Conservation (phyloP, 2,113 vertebrate genomes). For the Asarcornis scutulata region DNA sequence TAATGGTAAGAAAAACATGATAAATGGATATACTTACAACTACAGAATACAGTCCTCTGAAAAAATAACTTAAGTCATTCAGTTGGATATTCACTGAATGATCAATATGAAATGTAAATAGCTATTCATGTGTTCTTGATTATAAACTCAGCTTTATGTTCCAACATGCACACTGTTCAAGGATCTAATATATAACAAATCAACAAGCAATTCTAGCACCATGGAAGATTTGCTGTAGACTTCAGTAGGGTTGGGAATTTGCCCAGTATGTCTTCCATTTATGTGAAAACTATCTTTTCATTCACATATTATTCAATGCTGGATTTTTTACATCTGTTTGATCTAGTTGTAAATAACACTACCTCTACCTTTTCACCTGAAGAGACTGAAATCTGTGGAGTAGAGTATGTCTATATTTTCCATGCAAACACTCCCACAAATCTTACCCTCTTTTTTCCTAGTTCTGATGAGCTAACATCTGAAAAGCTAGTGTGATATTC, state of each 20-base stretch:
- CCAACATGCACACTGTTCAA: fast-evolving
- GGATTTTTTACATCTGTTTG: neutral
- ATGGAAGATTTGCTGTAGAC: neutral
- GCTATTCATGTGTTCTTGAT: neutral
- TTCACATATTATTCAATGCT: neutral
- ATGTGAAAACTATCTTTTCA: neutral
- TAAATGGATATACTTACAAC: neutral
- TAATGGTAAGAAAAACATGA: neutral
- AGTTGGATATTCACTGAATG: neutral
- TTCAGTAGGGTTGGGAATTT: neutral
- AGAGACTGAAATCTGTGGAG: neutral
- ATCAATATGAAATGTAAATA: neutral
- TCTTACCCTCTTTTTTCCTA: neutral
- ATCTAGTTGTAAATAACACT: neutral
- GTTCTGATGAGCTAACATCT: neutral
- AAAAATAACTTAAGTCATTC: neutral
- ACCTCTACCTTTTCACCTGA: neutral
- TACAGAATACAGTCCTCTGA: neutral
- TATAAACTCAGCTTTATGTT: neutral
- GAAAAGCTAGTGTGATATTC: neutral
- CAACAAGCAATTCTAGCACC: neutral
- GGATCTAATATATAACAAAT: neutral
- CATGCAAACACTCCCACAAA: neutral
- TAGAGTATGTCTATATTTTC: neutral
- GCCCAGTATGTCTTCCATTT: neutral